Evolutionary conservation across 2,888 invertebrate genomes (phyloP), one percentile per base, ranked within the genome.

Genomic region (Pinctada fucata): DNA sequence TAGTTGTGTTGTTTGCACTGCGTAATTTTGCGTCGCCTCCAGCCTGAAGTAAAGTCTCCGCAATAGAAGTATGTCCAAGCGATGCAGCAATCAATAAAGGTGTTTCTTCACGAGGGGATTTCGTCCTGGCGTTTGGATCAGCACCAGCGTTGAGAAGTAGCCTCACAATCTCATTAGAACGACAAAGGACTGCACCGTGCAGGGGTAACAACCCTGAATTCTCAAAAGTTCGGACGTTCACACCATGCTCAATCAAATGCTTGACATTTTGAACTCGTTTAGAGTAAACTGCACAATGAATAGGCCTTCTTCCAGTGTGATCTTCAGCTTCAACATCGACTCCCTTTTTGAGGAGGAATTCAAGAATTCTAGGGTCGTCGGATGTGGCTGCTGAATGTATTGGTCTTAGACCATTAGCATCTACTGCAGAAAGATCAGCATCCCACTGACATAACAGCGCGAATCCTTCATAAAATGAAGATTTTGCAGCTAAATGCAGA

Each of bases 401-500:
- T 5, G 89, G 87, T 3, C 84, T 78, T 6, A 82, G 82, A 3
- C 86, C 85, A 47, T 78, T 77, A 2, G 58, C 67, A 74, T 86
- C 86, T 8, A 49, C 45, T 2, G 81, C 69, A 58, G 85, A 82
- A 10, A 89, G 80, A 79, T 87, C 78, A 2, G 84, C 84, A 2
- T 88, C 87, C 47, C 69, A 71, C 5, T 74, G 67, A 72, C 86
- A 76, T 47, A 90, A 76, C 16, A 81, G 80, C 67, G 81, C 51
- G 3, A 86, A 84, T 48, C 86, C 79, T 50, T 84, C 83, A 2
- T 76, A 69, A 16, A 85, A 78, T 45, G 81, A 80, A n/a, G 76
- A 73, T 69, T 79, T 76, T 50, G 85, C 85, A 10, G 90, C 89
- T 58, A 85, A 49, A 58, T 83, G 81, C 16, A 90, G 79, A 5